Conservation (phyloP, 2,113 vertebrate genomes). For the Odocoileus virginianus region DNA sequence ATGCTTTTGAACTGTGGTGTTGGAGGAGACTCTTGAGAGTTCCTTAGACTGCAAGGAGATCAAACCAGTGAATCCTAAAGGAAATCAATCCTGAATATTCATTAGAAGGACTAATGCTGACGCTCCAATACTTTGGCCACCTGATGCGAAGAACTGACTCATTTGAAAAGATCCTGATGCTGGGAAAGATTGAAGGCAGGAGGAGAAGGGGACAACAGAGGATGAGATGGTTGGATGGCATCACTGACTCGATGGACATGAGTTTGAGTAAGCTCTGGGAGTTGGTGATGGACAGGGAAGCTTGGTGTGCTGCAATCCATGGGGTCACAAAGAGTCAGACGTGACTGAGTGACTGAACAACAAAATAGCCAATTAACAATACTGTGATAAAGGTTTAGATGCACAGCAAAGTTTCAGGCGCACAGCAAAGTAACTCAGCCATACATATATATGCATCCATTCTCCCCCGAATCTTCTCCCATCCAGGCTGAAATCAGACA, state of each 20-base stretch:
- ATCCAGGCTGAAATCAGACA: neutral
- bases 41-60: neutral
- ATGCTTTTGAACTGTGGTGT: neutral
- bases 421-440: neutral
- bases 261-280: neutral
- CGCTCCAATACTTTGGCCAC: neutral
- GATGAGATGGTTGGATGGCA: neutral
- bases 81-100: neutral
- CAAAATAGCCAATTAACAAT: neutral
- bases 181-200: neutral
- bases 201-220: neutral
- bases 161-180: neutral
- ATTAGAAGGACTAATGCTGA: neutral
- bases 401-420: neutral
- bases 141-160: neutral
- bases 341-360: accelerated
- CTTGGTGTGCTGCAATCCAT: neutral
- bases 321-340: neutral
- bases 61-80: neutral
- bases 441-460: neutral
- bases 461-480: neutral
- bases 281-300: neutral
- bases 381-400: neutral
- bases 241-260: neutral
- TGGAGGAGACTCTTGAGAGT: neutral